These are phyloP conservation scores for Tylochromis polylepis DNA, from an alignment of 2,113 vertebrate genomes.

Conservation along the genomic window DNA sequence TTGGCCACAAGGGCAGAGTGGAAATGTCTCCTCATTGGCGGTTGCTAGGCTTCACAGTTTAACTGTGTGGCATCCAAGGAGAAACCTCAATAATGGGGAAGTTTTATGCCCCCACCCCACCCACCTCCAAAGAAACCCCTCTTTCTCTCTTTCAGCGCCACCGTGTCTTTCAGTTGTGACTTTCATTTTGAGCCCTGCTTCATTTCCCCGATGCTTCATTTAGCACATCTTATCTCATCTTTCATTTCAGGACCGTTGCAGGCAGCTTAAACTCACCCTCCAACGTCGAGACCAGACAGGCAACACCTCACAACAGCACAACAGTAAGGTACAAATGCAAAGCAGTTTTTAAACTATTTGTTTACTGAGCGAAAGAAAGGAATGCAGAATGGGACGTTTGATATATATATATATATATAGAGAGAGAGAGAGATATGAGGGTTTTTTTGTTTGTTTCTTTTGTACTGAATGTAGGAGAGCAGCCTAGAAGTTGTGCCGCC, in stretches of 20 bases:
- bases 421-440: too few relatives aligned
- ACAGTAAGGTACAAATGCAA: conserved; percentile 61
- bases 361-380: not conserved
- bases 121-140: not conserved
- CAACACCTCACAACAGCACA: conserved; percentile 44
- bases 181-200: not conserved
- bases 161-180: not conserved
- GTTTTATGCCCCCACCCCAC: conserved; percentile 1
- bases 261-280: conserved; percentile 66
- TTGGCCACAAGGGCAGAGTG: not conserved
- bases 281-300: conserved; percentile 59
- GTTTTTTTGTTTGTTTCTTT: not conserved
- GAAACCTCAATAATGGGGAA: not conserved
- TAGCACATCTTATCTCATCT: conserved; percentile 15
- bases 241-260: conserved; percentile 64
- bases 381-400: not conserved
- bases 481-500: conserved; percentile 5
- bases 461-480: conserved; percentile 27
- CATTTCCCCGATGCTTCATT: not conserved
- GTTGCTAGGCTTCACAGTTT: conserved; percentile 25
- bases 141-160: not conserved
- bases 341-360: not conserved
- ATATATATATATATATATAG: not conserved
- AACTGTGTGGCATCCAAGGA: not conserved
- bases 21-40: conserved; percentile 16